A percentile compares a stretch with the other conserved stretches of the same genome.
These are phyloP conservation scores for Cenopis cana DNA, from an alignment of 2,888 invertebrate species.

Conservation along the genomic window DNA sequence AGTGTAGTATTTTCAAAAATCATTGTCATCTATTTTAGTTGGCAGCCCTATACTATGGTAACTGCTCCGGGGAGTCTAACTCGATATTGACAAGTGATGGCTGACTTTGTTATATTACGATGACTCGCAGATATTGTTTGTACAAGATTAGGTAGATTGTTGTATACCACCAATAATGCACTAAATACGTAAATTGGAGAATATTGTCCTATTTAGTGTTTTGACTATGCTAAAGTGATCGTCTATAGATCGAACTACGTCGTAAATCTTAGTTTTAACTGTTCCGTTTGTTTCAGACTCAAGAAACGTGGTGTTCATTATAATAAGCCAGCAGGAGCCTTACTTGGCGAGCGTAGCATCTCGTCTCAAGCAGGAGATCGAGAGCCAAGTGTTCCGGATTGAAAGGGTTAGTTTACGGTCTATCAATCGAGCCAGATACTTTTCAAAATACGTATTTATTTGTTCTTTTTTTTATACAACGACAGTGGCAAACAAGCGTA, in stretches of 20 bases:
- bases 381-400: conserved; percentile 79
- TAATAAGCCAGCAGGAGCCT: conserved; percentile 87
- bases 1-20: neutral
- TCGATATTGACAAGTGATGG: conserved; percentile 41
- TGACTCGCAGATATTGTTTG: conserved; percentile 27
- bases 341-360: conserved; percentile 86
- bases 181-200: neutral
- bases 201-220: too few relatives aligned
- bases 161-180: neutral
- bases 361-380: conserved; percentile 82
- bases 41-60: conserved; percentile 12
- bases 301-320: conserved; percentile 84
- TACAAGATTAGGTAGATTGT: conserved; percentile 7
- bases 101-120: conserved; percentile 33
- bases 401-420: conserved; percentile 62
- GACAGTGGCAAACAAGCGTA: too few relatives aligned
- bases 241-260: too few relatives aligned
- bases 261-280: too few relatives aligned
- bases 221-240: too few relatives aligned
- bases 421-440: too few relatives aligned
- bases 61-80: conserved; percentile 1
- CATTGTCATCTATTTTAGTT: neutral
- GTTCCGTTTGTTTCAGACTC: conserved; percentile 80
- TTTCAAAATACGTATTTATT: too few relatives aligned
- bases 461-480: too few relatives aligned